Evolutionary conservation across 2,113 vertebrate species (phyloP).

Genomic region (Thryonomys swinderianus): DNA sequence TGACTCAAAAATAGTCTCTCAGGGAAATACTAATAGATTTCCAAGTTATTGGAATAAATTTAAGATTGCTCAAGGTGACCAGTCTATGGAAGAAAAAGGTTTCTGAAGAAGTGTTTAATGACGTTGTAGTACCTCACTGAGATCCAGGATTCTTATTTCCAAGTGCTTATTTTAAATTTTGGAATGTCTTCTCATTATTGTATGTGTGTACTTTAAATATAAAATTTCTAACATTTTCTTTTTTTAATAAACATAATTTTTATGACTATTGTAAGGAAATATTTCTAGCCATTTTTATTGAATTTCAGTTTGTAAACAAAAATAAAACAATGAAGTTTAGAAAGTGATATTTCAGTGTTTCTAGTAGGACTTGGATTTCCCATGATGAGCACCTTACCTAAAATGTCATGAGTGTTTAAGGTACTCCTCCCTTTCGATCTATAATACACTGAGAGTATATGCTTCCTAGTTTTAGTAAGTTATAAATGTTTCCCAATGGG

Average conservation of each 20-base stretch:
- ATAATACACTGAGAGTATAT: background rate
- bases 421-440: background rate
- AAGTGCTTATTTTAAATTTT: background rate
- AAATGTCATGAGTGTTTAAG: background rate
- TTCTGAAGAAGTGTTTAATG: background rate
- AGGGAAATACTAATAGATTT: slow-evolving; percentile 20
- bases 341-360: slow-evolving; percentile 7
- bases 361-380: background rate
- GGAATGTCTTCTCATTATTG: background rate
- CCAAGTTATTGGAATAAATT: background rate
- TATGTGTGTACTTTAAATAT: background rate
- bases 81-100: background rate
- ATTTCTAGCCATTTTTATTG: background rate
- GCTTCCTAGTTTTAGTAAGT: slow-evolving; percentile 9
- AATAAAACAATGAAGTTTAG: background rate
- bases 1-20: slow-evolving; percentile 35
- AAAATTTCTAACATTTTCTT: background rate
- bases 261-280: background rate
- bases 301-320: background rate
- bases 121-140: background rate
- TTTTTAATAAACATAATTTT: too few species aligned
- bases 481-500: background rate
- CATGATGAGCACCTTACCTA: background rate
- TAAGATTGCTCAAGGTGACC: background rate
- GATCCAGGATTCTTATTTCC: background rate